A percentile compares a stretch with the other conserved stretches of the same genome.
phyloP scores from a whole-genome alignment of 2,113 vertebrate genomes.

The Stigmatopora argus region DNA sequence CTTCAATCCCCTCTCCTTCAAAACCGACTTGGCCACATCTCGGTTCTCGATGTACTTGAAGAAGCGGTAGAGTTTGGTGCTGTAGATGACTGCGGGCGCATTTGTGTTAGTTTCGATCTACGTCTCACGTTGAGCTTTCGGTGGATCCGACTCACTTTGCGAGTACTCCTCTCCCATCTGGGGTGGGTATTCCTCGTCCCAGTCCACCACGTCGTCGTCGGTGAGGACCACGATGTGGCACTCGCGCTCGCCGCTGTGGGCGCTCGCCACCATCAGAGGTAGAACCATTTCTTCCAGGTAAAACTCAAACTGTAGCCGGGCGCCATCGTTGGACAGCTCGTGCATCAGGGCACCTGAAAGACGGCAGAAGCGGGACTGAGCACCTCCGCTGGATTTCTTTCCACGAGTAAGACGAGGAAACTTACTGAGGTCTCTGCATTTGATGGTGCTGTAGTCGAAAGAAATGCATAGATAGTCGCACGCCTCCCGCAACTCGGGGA shows the following conservation, averaged over 20 bases:
- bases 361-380: constrained; percentile 1
- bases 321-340: constrained; percentile 95
- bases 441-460: constrained; percentile 98
- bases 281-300: constrained; percentile 99
- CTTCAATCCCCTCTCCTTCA: constrained; percentile 96
- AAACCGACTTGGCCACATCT: constrained; percentile 96
- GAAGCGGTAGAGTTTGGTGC: constrained; percentile 97
- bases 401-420: constrained; percentile 29
- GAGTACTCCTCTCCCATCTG: constrained; percentile 99
- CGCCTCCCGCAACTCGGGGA: constrained; percentile 95
- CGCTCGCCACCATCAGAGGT: constrained; percentile 94
- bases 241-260: constrained; percentile 93
- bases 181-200: constrained; percentile 98
- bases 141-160: constrained; percentile 77
- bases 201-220: constrained; percentile 97
- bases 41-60: constrained; percentile 99
- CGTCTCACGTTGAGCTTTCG: too few species aligned
- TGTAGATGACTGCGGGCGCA: constrained; percentile 88
- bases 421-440: constrained; percentile 99
- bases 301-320: constrained; percentile 93
- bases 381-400: neutral
- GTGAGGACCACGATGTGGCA: constrained; percentile 98
- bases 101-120: neutral
- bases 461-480: constrained; percentile 99
- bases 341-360: constrained; percentile 94